Percentiles rank a stretch among this genome's conserved stretches.
phyloP scores from a whole-genome alignment of 2,797 vertebrate genomes.

The Tinamus major region DNA sequence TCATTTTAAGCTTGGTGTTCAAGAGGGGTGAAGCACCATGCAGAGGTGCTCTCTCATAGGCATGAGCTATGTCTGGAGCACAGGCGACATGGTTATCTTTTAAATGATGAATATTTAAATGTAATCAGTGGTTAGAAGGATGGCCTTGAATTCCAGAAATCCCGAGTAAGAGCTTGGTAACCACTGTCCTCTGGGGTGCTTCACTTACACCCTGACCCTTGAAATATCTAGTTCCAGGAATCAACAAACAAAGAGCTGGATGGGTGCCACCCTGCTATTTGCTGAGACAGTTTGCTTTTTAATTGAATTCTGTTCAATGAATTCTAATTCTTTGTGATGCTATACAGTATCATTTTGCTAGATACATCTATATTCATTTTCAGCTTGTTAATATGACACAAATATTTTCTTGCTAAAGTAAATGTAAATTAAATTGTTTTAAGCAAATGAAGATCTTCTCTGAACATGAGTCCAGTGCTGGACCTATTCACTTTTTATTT shows the following conservation, averaged over 20 bases:
- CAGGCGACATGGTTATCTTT: not conserved
- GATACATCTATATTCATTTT: not conserved
- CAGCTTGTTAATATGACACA: not conserved
- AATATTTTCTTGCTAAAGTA: slow-evolving; percentile 6
- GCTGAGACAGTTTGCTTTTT: not conserved
- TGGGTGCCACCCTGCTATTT: not conserved
- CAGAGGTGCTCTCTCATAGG: not conserved
- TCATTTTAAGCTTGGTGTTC: not conserved
- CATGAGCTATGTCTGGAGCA: not conserved
- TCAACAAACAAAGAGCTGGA: not conserved
- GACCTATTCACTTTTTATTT: not conserved
- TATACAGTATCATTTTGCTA: not conserved
- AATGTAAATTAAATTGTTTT: slow-evolving; percentile 35
- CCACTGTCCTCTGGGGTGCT: not conserved
- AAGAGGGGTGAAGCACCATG: accelerated
- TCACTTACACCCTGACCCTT: accelerated
- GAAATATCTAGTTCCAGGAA: not conserved
- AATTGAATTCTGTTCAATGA: not conserved
- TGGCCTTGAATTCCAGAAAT: not conserved
- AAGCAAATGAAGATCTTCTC: not conserved
- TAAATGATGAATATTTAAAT: not conserved
- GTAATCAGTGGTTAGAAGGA: not conserved
- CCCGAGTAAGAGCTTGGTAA: not conserved
- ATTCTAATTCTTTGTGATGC: not conserved
- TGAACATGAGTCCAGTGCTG: not conserved